Evolutionary conservation across 2,888 invertebrate species (phyloP), one percentile per base, ranked within the genome.

Genomic region (Campaea margaritaria): DNA sequence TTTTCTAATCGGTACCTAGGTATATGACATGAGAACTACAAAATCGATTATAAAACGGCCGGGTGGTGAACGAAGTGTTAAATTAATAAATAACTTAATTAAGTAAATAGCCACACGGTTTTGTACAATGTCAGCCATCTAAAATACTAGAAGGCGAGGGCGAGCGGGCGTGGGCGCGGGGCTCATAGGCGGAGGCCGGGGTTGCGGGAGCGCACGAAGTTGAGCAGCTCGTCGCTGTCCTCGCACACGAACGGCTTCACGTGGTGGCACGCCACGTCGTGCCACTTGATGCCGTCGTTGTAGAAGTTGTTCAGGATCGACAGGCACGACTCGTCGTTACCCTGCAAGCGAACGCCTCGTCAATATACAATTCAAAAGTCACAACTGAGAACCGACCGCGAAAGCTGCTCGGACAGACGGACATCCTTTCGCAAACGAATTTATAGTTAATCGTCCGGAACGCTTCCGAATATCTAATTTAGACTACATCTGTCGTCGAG

Each of bases 231-330:
- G 78, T 97, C 97, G 83, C 96, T 97, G 93, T 97, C 97, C 87
- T 97, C 97, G 85, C 97, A 97, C 28, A 97, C 96, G 93, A 96
- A 96, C 27, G 96, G 96, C 89, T 97, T 96, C 70, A 96, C 93
- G 86, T 97, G 96, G 84, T 96, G 96, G 82, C 96, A 96, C 70
- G 96, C 96, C 36, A 97, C 96, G 82, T 97, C 96, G 92, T 97
- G 96, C 96, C 96, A 96, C 86, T 96, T 96, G 79, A 96, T 93
- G 65, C 96, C 96, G 81, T 96, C 96, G 81, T 96, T 96, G 94
- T 97, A 97, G 94, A 97, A 97, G 88, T 97, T 97, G 93, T 97
- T 97, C 80, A 97, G 91, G 73, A 97, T 96, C 56, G 97, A 96
- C 77, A 97, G 85, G 82, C 97, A 97, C 42, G 97, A 97, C 91